These are phyloP conservation scores for Brachystomella parvula DNA, from an alignment of 1,140 invertebrate species.

Conservation along the genomic window DNA sequence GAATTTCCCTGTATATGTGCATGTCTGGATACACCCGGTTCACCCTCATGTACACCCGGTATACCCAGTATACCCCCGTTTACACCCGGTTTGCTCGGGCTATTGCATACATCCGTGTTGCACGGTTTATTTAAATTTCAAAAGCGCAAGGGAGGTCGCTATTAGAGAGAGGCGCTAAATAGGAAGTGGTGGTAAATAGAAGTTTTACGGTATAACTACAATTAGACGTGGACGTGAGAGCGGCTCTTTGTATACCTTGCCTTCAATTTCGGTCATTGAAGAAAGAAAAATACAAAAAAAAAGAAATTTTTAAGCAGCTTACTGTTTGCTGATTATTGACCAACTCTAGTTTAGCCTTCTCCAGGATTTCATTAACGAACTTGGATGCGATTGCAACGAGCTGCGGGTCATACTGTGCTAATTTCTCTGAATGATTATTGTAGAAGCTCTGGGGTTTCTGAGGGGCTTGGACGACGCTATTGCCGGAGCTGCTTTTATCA, in stretches of 20 bases:
- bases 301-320: neutral
- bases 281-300: neutral
- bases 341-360: conserved; percentile 40
- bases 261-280: neutral
- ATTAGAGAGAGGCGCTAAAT: too few relatives aligned
- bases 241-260: neutral
- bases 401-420: conserved; percentile 36
- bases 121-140: too few relatives aligned
- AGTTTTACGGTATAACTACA: too few relatives aligned
- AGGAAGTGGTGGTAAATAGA: too few relatives aligned
- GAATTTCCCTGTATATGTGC: too few relatives aligned
- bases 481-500: neutral
- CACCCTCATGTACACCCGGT: too few relatives aligned
- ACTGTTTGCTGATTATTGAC: conserved; percentile 25
- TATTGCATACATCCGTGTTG: too few relatives aligned
- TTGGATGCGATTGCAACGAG: conserved; percentile 40
- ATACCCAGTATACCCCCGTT: too few relatives aligned
- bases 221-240: neutral
- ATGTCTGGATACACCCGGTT: too few relatives aligned
- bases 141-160: too few relatives aligned
- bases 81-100: too few relatives aligned
- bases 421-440: neutral
- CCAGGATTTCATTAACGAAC: conserved; percentile 41
- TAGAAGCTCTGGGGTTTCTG: conserved; percentile 3
- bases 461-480: neutral